Evolutionary conservation across 2,888 invertebrate genomes (phyloP), one percentile per base, ranked within the genome.

Genomic region (Acrobasis repandana): DNA sequence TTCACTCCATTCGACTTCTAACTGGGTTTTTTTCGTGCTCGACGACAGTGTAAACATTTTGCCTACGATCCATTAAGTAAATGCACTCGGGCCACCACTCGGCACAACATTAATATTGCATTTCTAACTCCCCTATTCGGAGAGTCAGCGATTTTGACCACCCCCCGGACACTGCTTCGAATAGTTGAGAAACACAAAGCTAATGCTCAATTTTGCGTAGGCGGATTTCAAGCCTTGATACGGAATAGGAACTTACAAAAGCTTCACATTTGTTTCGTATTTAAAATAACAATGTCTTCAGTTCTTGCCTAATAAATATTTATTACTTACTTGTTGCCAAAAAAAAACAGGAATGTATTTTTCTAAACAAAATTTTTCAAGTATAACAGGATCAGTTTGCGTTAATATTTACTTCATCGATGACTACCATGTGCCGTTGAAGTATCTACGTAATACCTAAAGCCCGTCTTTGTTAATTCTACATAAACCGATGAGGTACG

Each of bases 91-190:
- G 80, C 77, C 84, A 77, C 86, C 80, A 86, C 86, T 87, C 87
- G 80, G 81, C 80, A 83, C 82, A 92, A 92, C 93, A 93, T 93
- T 93, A 94, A 94, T 93, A 93, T 93, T 93, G 93, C 93, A 94
- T 93, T 93, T 93, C 91, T 91, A 90, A 86, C 80, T 77, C 79
- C 80, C 72, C 75, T 69, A 71, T 51, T 70, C 74, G 71, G 72
- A 69, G 65, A 70, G 67, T 70, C 70, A 70, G 67, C 67, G 71
- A 70, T 75, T 74, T 72, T 65, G 70, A 71, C 71, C 76, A 76
- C 75, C 73, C 77, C 67, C 73, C 78, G 79, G 70, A 75, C 74
- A 73, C 72, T 70, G 67, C 75, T 75, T 72, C 72, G 69, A 69
- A 72, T 75, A 76, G 73, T 79, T 74, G 66, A 75, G 72, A 71